These are phyloP conservation scores for Neogobius melanostomus DNA, from an alignment of 2,113 vertebrate species.

Conservation along the genomic window DNA sequence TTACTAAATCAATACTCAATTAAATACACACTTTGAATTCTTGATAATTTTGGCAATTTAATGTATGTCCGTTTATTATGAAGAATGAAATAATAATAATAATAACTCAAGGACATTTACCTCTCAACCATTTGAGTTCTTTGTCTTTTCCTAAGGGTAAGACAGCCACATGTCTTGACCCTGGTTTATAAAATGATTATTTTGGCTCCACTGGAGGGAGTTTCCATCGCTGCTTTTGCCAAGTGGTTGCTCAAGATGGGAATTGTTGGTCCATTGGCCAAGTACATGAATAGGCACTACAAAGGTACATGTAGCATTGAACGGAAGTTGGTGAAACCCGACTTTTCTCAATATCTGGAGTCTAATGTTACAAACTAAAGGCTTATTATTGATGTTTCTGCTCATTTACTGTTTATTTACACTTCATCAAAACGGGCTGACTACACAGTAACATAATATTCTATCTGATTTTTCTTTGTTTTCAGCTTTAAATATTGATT, in stretches of 20 bases:
- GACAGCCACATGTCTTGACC: background rate
- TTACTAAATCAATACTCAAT: too few species aligned
- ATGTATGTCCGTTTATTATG: too few species aligned
- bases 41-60: too few species aligned
- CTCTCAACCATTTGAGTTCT: background rate
- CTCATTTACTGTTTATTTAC: too few species aligned
- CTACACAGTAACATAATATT: too few species aligned
- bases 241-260: conserved; percentile 7
- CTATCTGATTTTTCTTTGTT: too few species aligned
- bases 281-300: background rate
- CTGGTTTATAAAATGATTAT: background rate
- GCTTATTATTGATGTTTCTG: background rate
- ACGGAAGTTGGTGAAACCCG: background rate
- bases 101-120: background rate
- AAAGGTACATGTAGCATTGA: background rate
- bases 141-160: background rate
- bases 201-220: conserved; percentile 1
- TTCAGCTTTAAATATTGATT: too few species aligned
- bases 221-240: conserved; percentile 1
- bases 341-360: background rate
- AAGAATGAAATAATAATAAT: too few species aligned
- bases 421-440: too few species aligned
- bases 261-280: conserved; percentile 1
- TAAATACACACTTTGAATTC: too few species aligned
- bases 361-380: background rate